These are phyloP conservation scores for Acanthornis magna DNA, from an alignment of 2,797 vertebrate genomes.

Conservation along the genomic window DNA sequence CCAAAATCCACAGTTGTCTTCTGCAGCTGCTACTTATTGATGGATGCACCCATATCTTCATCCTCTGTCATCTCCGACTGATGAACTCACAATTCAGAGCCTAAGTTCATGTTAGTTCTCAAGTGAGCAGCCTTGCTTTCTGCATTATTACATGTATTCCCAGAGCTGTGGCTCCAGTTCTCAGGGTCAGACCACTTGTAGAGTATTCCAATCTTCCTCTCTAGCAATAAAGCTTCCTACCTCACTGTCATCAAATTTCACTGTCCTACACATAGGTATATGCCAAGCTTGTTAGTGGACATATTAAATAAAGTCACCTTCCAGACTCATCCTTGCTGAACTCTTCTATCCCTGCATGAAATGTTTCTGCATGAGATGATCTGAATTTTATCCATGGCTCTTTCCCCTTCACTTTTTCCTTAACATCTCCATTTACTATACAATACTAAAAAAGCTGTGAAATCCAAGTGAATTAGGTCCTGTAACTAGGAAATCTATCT, in stretches of 20 bases:
- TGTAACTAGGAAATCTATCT: neutral
- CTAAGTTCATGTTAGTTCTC: neutral
- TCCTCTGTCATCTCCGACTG: neutral
- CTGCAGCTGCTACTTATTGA: neutral
- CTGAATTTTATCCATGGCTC: neutral
- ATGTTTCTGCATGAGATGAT: neutral
- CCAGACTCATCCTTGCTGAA: neutral
- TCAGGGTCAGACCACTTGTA: neutral
- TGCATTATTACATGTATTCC: neutral
- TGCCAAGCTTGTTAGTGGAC: neutral
- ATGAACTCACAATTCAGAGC: neutral
- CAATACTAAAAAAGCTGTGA: neutral
- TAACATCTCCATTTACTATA: neutral
- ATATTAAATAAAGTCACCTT: neutral
- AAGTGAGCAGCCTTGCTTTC: neutral
- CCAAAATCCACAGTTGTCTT: neutral
- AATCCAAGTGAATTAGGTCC: neutral
- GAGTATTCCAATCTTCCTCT: neutral
- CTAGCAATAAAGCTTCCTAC: neutral
- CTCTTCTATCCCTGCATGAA: neutral
- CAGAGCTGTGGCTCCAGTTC: neutral
- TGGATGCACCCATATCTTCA: neutral
- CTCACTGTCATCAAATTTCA: neutral
- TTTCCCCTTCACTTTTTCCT: neutral
- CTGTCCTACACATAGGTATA: neutral